Base-by-base conservation (phyloP, 2,888 invertebrate genomes). In the Azorinus chamasolen region DNA sequence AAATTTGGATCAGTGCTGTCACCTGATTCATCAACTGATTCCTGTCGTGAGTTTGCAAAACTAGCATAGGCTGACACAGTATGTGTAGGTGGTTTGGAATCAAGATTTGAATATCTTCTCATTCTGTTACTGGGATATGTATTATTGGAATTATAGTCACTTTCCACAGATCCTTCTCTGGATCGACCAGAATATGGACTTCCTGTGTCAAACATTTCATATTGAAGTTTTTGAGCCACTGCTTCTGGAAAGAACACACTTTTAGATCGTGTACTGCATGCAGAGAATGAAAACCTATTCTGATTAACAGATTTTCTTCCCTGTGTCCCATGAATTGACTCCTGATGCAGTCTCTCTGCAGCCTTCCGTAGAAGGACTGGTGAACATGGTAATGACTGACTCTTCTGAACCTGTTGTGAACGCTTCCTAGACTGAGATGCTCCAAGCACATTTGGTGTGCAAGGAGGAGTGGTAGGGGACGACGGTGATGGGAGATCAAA, bases 401-500 rank as follows among this genome's bases (percentile, higher is more conserved):
- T 90, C 58, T 87, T 84, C 18, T 43, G 58, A 66, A 50, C n/a
- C 63, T 51, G 37, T 53, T 53, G 37, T 20, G 57, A 59, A 46
- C 58, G 10, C 61, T 58, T 66, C 55, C 63, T 63, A 45, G 53
- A 5, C 16, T 59, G 4, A 46, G 22, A 32, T 20, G 48, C 39
- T 16, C 66, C 68, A 27, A 80, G 69, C 51, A 80, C 61, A 12
- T 82, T 82, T 20, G 91, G 91, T 0, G 90, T 89, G 63, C 87
- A 87, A 1, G 92, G 92, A 10, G 92, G 90, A 1, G 91, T 91
- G 18, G 77, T 69, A 3, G 88, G 85, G 24, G 83, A 85, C 5
- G 87, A 83, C 48, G 96, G 96, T 0, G 96, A 96, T 1, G 96
- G 96, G 85, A 96, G 94, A 90, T 96, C 96, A 89, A 96, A 95